Evolutionary conservation across 2,888 invertebrate genomes (phyloP), one percentile per base, ranked within the genome.

Genomic region (Rhyacophila evoluta): DNA sequence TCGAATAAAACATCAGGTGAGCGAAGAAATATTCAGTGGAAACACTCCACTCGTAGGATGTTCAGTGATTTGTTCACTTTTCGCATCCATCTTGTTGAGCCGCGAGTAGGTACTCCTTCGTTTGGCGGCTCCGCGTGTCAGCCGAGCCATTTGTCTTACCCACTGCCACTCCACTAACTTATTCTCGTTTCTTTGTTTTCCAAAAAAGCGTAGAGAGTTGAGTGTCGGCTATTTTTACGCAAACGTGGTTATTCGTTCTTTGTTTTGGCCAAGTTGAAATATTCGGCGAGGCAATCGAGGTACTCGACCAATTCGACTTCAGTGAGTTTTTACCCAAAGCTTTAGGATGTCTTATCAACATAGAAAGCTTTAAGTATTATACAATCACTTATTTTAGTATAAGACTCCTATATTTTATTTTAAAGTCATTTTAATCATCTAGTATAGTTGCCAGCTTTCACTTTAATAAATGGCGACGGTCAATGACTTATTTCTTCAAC

Each of bases 41-140:
- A n/a, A n/a, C n/a, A n/a, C n/a, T n/a, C n/a, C n/a, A n/a, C 41
- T 41, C 41, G 41, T 25, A 15, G 12, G 33, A 33, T 69, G 29
- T 11, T 69, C 69, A 15, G 28, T 29, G 69, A 69, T 69, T 69
- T 69, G 69, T 15, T 69, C 69, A 69, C 69, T 69, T 33, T 28
- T 33, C 12, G 29, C 69, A 69, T 69, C 69, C 69, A 28, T 69
- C 69, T 69, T 69, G 69, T 15, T 12, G 29, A 10, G 19, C 27
- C 29, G 69, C 28, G 28, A 33, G 69, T 41, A 33, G 29, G 41
- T 69, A 29, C 29, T 69, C 27, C n/a, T 69, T 28, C 69, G 29
- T 69, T 12, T 33, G 29, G 33, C 69, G 69, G 28, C 69, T 33
- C 28, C 12, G 28, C 69, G 28, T 69, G 69, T 29, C 69, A 69